These are phyloP conservation scores for Camelus bactrianus DNA, from an alignment of 2,113 vertebrate genomes.

Conservation along the genomic window DNA sequence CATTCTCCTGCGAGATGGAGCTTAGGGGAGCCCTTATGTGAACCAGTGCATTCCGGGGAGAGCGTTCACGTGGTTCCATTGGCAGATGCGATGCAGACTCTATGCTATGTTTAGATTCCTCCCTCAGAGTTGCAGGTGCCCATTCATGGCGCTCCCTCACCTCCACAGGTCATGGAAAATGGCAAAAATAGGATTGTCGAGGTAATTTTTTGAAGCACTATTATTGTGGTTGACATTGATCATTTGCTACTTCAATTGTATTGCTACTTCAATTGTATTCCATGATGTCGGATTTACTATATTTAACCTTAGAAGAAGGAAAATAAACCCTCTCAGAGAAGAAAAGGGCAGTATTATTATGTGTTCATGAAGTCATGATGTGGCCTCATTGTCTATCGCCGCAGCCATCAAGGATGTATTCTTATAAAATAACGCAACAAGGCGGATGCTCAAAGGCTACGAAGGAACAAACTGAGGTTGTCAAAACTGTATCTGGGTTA, in stretches of 20 bases:
- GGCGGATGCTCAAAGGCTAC: neutral
- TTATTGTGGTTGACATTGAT: neutral
- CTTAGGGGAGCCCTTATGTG: neutral
- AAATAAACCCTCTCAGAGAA: neutral
- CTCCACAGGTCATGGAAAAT: neutral
- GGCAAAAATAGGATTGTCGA: neutral
- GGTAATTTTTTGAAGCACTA: neutral
- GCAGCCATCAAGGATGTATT: neutral
- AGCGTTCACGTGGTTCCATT: fast-evolving
- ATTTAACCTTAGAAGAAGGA: neutral
- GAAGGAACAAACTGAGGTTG: neutral
- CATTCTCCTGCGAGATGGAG: neutral
- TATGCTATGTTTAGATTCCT: neutral
- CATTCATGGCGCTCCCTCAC: fast-evolving
- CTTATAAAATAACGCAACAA: neutral
- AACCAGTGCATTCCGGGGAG: neutral
- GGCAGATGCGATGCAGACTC: fast-evolving
- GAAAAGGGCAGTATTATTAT: neutral
- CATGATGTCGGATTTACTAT: neutral
- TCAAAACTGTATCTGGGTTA: slow-evolving; percentile 32
- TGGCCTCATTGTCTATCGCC: neutral
- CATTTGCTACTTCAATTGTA: slow-evolving; percentile 6
- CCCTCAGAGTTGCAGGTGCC: neutral
- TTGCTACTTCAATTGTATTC: slow-evolving; percentile 22
- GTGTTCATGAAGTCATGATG: neutral